Evolutionary conservation across 2,113 vertebrate species (phyloP).

Genomic region (Recurvirostra avosetta): DNA sequence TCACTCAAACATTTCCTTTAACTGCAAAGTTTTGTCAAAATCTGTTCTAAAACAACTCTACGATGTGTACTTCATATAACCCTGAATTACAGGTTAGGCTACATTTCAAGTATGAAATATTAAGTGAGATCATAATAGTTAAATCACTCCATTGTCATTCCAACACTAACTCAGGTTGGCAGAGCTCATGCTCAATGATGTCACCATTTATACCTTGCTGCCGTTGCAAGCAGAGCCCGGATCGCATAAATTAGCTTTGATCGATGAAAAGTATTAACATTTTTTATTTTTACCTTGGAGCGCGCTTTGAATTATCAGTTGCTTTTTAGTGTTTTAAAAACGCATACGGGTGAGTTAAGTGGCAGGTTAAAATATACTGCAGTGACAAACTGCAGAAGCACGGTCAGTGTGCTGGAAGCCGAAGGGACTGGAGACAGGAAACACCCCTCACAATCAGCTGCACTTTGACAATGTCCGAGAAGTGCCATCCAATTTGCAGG

Average conservation of each 20-base stretch:
- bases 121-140: conserved; percentile 46
- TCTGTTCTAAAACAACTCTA: background rate
- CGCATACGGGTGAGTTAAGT: background rate
- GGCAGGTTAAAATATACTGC: background rate
- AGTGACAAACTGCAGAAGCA: background rate
- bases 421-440: background rate
- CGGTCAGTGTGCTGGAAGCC: rapidly evolving
- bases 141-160: conserved; percentile 52
- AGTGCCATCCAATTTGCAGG: background rate
- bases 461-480: background rate
- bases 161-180: conserved; percentile 22
- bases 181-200: conserved; percentile 30
- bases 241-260: conserved; percentile 39
- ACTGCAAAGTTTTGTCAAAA: conserved; percentile 43
- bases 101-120: conserved; percentile 12
- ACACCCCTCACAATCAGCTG: background rate
- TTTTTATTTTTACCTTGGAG: conserved; percentile 20
- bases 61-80: background rate
- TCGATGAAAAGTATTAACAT: conserved; percentile 20
- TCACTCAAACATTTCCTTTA: conserved; percentile 24
- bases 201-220: conserved; percentile 26
- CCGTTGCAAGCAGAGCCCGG: background rate
- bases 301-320: background rate
- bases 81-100: conserved; percentile 9
- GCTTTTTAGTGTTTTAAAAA: conserved; percentile 22